A percentile compares a stretch with the other conserved stretches of the same genome.
These are phyloP conservation scores for Epinephelus fuscoguttatus DNA, from an alignment of 2,113 vertebrate genomes.

Conservation along the genomic window DNA sequence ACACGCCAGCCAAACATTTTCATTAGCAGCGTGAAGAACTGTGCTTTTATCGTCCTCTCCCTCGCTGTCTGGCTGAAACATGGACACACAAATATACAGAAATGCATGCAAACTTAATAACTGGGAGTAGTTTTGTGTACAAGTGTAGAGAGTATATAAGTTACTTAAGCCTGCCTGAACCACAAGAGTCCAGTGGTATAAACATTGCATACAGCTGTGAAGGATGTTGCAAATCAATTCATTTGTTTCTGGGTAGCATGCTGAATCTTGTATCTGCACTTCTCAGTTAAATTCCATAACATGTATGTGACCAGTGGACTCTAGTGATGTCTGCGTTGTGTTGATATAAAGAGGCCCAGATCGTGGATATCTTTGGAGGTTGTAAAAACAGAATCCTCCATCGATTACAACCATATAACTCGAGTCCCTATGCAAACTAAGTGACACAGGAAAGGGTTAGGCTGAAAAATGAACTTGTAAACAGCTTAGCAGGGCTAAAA, in stretches of 20 bases:
- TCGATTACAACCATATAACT: too few relatives aligned
- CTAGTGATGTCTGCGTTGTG: too few relatives aligned
- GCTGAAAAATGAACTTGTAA: too few relatives aligned
- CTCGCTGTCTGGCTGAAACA: background rate
- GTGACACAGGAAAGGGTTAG: too few relatives aligned
- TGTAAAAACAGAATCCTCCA: too few relatives aligned
- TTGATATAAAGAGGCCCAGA: too few relatives aligned
- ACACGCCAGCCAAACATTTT: conserved; percentile 4
- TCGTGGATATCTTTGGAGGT: too few relatives aligned
- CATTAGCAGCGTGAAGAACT: background rate
- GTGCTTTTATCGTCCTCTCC: background rate
- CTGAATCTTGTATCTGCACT: background rate
- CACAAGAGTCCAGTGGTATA: background rate
- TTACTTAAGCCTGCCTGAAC: background rate
- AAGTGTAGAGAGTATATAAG: background rate
- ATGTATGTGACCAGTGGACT: background rate
- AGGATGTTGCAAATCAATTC: background rate
- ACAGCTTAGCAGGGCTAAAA: too few relatives aligned
- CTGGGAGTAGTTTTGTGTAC: background rate
- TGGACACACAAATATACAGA: background rate
- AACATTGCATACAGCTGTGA: background rate
- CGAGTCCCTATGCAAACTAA: too few relatives aligned
- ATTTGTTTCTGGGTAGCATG: background rate
- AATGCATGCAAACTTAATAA: background rate
- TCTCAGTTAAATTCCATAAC: background rate